Evolutionary conservation across 35 echinoderm and acorn worm species (phyloP), one percentile per base, ranked within the genome.

Genomic region (Apostichopus californicus): DNA sequence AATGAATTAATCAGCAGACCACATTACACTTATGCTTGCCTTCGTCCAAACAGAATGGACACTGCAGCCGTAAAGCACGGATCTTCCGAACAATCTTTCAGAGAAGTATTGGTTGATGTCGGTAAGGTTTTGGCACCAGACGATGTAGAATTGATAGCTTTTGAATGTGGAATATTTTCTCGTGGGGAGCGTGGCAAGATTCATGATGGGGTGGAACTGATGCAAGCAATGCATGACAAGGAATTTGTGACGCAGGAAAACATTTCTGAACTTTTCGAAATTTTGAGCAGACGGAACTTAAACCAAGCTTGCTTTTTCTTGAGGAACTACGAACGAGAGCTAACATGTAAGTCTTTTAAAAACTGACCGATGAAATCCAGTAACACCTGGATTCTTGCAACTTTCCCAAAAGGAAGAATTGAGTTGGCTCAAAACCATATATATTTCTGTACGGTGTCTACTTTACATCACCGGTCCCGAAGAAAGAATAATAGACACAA

Each of bases 81-180:
- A 60, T n/a, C 71, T 73, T 73, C 71, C 71, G 71, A 73, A 6
- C 71, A 73, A 73, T 73, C 71, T 6, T 73, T 73, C 71, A 73
- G 71, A 21, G 71, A 73, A 73, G 71, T 73, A 18, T 73, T 73
- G 17, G 17, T 73, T 73, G 71, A 73, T 73, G 12, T 73, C 20
- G 71, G 71, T 17, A 73, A 73, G 6, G 71, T n/a, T 17, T 73
- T 73, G 17, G 20, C 71, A 73, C 14, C 14, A 73, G 71, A 73
- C 15, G 71, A 73, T 5, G 71, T 73, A 17, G 71, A 73, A 18
- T 21, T 73, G 17, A 13, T 73, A n/a, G 71, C 71, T 73, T 73
- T 73, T 73, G 71, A 73, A 73, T 73, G 13, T 21, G 71, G 71
- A 6, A 73, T 73, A 73, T 73, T 73, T 73, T 6, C 71, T 73